Conservation (phyloP, 2,113 vertebrate genomes). For the Genyomyrus donnyi region DNA sequence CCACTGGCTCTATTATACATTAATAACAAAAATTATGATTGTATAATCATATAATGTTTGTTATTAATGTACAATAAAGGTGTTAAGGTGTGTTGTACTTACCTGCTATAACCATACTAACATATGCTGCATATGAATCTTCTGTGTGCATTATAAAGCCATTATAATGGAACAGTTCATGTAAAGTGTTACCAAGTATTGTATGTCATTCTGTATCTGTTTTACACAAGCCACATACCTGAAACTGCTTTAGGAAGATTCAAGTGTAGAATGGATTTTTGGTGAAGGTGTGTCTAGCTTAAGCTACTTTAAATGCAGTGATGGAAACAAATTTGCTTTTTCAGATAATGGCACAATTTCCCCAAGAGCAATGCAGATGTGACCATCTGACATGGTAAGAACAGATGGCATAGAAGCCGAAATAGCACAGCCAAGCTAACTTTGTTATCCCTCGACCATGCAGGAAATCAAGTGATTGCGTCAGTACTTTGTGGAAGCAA, state of each 20-base stretch:
- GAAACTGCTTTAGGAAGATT: not conserved
- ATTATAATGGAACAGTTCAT: not conserved
- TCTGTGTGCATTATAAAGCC: not conserved
- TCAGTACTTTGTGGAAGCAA: not conserved
- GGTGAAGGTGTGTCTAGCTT: not conserved
- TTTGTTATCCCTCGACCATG: not conserved
- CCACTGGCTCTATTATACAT: too few relatives aligned
- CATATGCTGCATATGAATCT: not conserved
- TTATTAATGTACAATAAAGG: not conserved
- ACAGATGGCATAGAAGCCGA: not conserved
- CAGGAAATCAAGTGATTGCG: not conserved
- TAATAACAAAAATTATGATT: too few relatives aligned
- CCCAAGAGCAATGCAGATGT: not conserved
- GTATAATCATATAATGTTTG: not conserved
- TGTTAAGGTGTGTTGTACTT: not conserved
- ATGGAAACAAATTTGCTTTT: not conserved
- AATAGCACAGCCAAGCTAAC: not conserved
- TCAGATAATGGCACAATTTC: slow-evolving; percentile 7
- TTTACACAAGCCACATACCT: not conserved
- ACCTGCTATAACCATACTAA: not conserved
- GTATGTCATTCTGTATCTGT: not conserved
- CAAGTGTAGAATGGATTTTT: not conserved
- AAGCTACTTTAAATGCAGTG: not conserved
- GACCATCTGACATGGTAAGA: not conserved
- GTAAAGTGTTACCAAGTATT: not conserved